phyloP scores from a whole-genome alignment of 2,113 vertebrate genomes.

The Solenodon paradoxus region DNA sequence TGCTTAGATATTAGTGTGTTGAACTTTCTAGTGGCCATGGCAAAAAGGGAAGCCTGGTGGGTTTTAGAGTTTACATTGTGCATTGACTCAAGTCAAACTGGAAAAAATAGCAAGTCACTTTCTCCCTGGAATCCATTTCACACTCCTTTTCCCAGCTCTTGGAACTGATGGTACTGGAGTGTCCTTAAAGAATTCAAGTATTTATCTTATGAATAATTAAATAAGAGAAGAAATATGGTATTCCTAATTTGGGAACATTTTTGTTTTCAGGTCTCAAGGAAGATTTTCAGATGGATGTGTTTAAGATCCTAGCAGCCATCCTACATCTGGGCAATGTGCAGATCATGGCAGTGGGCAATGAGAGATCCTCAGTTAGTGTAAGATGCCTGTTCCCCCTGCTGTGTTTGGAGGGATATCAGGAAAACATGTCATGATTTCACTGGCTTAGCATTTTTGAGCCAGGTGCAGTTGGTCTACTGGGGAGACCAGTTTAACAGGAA shows the following conservation, averaged over 20 bases:
- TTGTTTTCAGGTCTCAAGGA: conserved; percentile 87
- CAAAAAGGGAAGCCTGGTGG: background rate
- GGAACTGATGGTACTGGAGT: background rate
- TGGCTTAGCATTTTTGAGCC: background rate
- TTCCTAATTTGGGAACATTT: conserved; percentile 10
- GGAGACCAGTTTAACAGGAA: conserved; percentile 38
- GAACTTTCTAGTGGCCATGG: background rate
- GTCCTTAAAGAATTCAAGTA: background rate
- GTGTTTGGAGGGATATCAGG: too few species aligned
- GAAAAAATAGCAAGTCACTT: background rate
- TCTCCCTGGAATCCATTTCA: background rate
- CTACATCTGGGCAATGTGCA: conserved; percentile 94
- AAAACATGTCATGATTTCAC: background rate
- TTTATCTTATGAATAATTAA: background rate
- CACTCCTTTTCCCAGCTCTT: background rate
- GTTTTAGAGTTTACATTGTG: fast-evolving
- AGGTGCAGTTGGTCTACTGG: background rate
- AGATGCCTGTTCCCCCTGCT: conserved; percentile 68
- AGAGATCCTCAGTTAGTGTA: conserved; percentile 90
- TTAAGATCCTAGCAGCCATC: conserved; percentile 92
- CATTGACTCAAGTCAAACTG: background rate
- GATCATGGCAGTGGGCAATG: conserved; percentile 85
- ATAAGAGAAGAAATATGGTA: background rate
- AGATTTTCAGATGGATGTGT: conserved; percentile 92
- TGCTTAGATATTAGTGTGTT: too few species aligned